Evolutionary conservation across 2,888 invertebrate species (phyloP).

Genomic region (Calliphora vomitoria): DNA sequence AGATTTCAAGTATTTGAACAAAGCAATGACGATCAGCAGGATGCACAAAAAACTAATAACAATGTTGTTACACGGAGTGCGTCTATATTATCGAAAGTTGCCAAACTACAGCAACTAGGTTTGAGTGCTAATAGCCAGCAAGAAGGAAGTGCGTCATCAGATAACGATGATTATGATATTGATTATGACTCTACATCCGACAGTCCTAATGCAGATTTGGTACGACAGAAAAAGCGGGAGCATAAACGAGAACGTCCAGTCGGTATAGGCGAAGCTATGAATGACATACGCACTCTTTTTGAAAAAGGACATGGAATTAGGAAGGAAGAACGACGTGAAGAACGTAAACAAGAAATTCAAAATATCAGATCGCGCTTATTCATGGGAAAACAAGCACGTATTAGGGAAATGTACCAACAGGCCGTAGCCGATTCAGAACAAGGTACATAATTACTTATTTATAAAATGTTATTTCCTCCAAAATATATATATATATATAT

Average conservation of each 20-base stretch:
- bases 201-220: conserved; percentile 85
- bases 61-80: conserved; percentile 88
- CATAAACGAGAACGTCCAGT: conserved; percentile 90
- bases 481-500: background rate
- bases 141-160: conserved; percentile 82
- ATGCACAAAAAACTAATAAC: conserved; percentile 76
- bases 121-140: conserved; percentile 32
- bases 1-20: conserved; percentile 93
- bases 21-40: conserved; percentile 82
- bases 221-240: conserved; percentile 86
- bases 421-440: conserved; percentile 93
- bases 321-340: conserved; percentile 90
- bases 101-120: conserved; percentile 91
- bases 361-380: conserved; percentile 93
- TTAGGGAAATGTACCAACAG: conserved; percentile 96
- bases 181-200: conserved; percentile 77
- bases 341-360: conserved; percentile 95
- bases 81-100: conserved; percentile 91
- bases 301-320: conserved; percentile 88
- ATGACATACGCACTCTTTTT: conserved; percentile 93
- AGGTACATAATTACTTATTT: conserved; percentile 79
- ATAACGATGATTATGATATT: conserved; percentile 81
- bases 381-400: conserved; percentile 95
- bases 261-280: conserved; percentile 89
- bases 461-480: background rate